A percentile compares a stretch with the other conserved stretches of the same genome.
phyloP scores from a whole-genome alignment of 2,113 vertebrate genomes.

The Tyrannus savana region DNA sequence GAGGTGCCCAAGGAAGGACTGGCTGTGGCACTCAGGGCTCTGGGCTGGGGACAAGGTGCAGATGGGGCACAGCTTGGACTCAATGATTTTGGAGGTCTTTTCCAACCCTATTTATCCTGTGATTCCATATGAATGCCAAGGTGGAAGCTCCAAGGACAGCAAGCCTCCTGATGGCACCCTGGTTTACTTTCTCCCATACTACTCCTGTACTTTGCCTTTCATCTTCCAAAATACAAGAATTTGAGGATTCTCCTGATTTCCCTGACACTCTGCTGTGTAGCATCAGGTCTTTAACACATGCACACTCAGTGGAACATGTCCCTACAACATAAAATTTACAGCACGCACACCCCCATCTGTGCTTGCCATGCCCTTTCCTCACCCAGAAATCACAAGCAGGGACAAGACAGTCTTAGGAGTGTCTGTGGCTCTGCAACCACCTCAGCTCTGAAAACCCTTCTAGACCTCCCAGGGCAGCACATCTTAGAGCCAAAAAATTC shows the following conservation, averaged over 20 bases:
- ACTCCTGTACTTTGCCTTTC: neutral
- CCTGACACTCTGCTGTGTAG: neutral
- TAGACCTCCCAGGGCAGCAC: neutral
- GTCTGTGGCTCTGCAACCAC: neutral
- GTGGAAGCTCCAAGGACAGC: neutral
- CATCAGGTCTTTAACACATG: neutral
- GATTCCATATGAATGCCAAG: neutral
- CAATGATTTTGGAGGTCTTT: neutral
- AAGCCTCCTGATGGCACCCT: neutral
- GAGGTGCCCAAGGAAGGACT: neutral
- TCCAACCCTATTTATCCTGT: neutral
- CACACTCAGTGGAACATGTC: neutral
- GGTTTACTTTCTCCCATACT: neutral
- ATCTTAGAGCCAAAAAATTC: neutral
- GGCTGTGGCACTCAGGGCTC: neutral
- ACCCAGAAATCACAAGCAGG: neutral
- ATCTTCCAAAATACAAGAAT: neutral
- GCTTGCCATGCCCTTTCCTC: neutral
- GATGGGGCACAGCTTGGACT: accelerated
- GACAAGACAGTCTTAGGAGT: neutral
- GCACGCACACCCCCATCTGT: neutral
- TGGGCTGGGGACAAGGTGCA: neutral
- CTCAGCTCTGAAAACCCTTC: neutral
- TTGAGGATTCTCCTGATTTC: neutral
- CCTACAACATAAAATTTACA: neutral